Base-by-base conservation (phyloP, 2,888 invertebrate species). In the Gasteruption jaculator region DNA sequence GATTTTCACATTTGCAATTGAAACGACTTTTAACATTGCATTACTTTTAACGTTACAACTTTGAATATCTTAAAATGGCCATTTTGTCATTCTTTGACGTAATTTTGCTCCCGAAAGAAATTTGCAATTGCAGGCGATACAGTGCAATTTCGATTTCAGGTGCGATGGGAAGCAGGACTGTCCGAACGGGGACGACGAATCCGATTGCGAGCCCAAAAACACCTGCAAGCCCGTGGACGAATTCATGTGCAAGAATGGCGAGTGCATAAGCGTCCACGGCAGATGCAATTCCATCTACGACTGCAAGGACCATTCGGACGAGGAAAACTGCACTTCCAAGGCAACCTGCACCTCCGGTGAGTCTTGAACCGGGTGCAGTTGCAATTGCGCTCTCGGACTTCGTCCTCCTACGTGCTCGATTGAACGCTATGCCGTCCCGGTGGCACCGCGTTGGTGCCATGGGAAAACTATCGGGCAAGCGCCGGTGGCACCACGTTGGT, bases 241-340 rank as follows among this genome's bases (percentile, higher is more conserved):
- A 42, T 81, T 80, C 46, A 65, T 61, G 30, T 83, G 83, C 53
- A 66, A 64, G 10, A 73, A 74, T 54, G 76, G 76, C 0, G 65
- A 73, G 4, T 82, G 82, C 50, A 68, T 82, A 22, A 54, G 53
- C 5, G 60, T 62, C 15, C 46, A 58, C 18, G 53, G 63, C 26
- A 73, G 74, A 3, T 82, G 82, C 52, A 74, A 82, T 57, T 71
- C 68, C 1, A 57, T 68, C 22, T 73, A 61, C 37, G 76, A 82
- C 50, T 82, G 82, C 50, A 45, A 48, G 1, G 82, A 82, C 56
- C 70, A 65, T 20, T 79, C 79, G 1, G 82, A 82, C 56, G 81
- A 82, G 52, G 60, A 69, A 6, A 66, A 74, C 45, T 80, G 80
- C 47, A 57, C 71, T 12, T n/a, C n/a, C n/a, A 54, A 58, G 20